Conservation (phyloP, 1,140 invertebrate species). For the Sminthurides bifidus region DNA sequence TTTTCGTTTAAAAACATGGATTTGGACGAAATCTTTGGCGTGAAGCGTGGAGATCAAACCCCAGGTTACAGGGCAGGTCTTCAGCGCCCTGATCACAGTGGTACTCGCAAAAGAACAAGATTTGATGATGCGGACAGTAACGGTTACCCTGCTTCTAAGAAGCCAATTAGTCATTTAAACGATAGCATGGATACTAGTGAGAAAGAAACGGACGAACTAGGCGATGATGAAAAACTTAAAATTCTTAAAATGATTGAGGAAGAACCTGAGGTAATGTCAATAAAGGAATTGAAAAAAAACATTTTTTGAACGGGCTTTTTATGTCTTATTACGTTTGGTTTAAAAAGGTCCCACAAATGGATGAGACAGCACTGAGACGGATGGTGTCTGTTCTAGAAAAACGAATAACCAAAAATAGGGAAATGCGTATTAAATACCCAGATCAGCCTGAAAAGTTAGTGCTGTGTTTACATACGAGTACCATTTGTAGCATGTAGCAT, state of each 20-base stretch:
- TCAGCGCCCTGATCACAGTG: background rate
- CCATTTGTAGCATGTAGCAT: background rate
- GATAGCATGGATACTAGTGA: background rate
- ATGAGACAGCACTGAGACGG: constrained; percentile 77
- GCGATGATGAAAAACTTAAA: constrained; percentile 62
- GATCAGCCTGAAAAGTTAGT: constrained; percentile 83
- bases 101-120: constrained; percentile 10
- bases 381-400: constrained; percentile 89
- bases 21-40: background rate
- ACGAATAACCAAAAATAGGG: constrained; percentile 83
- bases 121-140: constrained; percentile 2
- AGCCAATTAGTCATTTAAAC: background rate
- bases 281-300: background rate
- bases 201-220: constrained; percentile 39
- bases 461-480: background rate
- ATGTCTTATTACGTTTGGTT: constrained; percentile 33
- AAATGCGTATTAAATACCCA: constrained; percentile 96
- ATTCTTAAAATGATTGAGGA: constrained; percentile 71
- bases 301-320: background rate
- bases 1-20: background rate
- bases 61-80: no score
- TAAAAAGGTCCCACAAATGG: constrained; percentile 62
- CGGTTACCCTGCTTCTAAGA: background rate
- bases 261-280: constrained; percentile 51
- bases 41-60: background rate